Base-by-base conservation (phyloP, 1,140 invertebrate genomes). In the Lysiphlebus fabarum region DNA sequence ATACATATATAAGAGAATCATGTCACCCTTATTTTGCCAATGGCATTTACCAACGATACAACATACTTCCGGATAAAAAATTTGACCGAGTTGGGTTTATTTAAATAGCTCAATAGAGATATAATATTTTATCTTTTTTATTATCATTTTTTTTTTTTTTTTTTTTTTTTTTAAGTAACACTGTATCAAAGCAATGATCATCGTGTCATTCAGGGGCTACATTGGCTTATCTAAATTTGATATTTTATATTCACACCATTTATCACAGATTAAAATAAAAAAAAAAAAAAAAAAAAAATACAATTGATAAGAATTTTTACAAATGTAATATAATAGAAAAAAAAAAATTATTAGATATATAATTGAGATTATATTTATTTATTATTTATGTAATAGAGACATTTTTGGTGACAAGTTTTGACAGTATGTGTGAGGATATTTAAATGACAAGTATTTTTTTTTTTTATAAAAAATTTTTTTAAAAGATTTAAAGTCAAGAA, bases 361-460 rank as follows among this genome's bases (percentile, higher is more conserved):
- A n/a, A n/a, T n/a, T n/a, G n/a, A n/a, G n/a, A n/a, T n/a, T n/a
- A n/a, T n/a, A n/a, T n/a, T n/a, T n/a, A n/a, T n/a, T n/a, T 26
- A 26, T 26, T 26, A 4, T 26, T 26, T 4, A 26, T 26, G 17
- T 26, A 26, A 26, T 26, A 26, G 17, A 59, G 44, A 64, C 45
- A n/a, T 51, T 51, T 37, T 60, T 65, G 63, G 65, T 71, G 68
- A 69, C 68, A 70, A 74, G 69, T 74, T 74, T 74, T 72, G 72
- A 74, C 72, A 70, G 65, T 53, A 55, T 62, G 60, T 58, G 63
- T 53, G 62, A 59, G 62, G 64, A 64, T 62, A 57, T 64, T 62
- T 70, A 68, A 73, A 26, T 26, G 17, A 26, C 17, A 26, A 26
- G 17, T 1, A 26, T 26, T 26, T 26, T 26, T 26, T 26, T 26